phyloP scores from a whole-genome alignment of 2,888 invertebrate genomes.

The Stictocephala bisonia region DNA sequence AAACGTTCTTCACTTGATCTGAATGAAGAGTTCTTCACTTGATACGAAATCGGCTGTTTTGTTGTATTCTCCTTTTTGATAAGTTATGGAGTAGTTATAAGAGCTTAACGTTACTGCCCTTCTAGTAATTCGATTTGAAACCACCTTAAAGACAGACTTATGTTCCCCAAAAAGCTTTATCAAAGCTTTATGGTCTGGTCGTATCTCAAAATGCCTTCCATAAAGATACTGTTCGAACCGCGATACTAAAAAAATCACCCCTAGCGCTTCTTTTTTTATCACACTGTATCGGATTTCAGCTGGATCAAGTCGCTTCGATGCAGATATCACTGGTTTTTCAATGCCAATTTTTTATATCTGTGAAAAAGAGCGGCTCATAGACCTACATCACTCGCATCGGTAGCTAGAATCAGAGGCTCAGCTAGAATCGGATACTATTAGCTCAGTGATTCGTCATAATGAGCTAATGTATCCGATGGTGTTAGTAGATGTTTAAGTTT shows the following conservation, averaged over 20 bases:
- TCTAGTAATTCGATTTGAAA: background rate
- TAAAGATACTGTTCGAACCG: constrained; percentile 17
- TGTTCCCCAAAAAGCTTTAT: constrained; percentile 3
- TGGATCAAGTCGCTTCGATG: background rate
- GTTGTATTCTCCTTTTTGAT: constrained; percentile 22
- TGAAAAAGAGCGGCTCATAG: constrained; percentile 32
- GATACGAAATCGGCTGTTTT: constrained; percentile 42
- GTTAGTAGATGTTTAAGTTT: constrained; percentile 10
- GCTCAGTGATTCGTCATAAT: constrained; percentile 2
- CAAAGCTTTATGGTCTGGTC: constrained; percentile 23
- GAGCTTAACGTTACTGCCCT: constrained; percentile 18
- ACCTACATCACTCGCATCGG: constrained; percentile 27
- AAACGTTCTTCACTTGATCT: background rate
- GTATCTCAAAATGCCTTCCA: constrained; percentile 4
- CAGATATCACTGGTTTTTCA: constrained; percentile 36
- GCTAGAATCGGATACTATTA: too few relatives aligned
- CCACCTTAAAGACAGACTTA: background rate
- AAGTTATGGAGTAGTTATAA: constrained; percentile 8
- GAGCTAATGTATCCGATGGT: constrained; percentile 1
- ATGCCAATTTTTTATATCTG: constrained; percentile 2
- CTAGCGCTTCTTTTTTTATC: constrained; percentile 23
- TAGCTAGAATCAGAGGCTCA: constrained; percentile 11
- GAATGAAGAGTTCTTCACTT: background rate
- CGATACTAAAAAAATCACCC: background rate
- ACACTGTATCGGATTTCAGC: constrained; percentile 21